Conservation (phyloP, 2,888 invertebrate species). For the Oegoconia quadripuncta region DNA sequence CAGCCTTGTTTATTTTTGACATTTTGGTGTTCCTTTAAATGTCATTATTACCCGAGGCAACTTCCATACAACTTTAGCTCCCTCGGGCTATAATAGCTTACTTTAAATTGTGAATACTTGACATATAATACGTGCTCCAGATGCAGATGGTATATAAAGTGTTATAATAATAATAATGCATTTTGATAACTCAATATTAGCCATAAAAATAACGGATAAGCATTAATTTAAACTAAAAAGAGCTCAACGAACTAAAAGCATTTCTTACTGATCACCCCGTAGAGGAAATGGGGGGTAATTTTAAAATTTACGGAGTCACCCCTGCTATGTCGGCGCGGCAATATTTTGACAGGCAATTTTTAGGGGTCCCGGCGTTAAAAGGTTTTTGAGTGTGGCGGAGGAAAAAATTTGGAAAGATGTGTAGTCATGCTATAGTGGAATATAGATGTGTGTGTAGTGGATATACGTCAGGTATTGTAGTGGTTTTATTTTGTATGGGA, state of each 20-base stretch:
- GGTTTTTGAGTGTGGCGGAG: constrained; percentile 34
- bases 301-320: constrained; percentile 37
- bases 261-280: constrained; percentile 44
- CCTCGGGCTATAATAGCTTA: too few relatives aligned
- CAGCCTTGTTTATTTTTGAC: too few relatives aligned
- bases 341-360: constrained; percentile 36
- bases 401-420: constrained; percentile 1
- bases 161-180: constrained; percentile 4
- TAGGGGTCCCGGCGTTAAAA: constrained; percentile 36
- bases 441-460: neutral
- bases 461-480: too few relatives aligned
- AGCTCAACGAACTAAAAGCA: constrained; percentile 15
- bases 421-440: constrained; percentile 1
- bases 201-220: constrained; percentile 34
- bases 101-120: too few relatives aligned
- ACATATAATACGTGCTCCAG: too few relatives aligned
- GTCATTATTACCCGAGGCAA: too few relatives aligned
- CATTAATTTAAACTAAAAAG: constrained; percentile 38
- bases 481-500: too few relatives aligned
- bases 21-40: too few relatives aligned
- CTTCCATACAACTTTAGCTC: too few relatives aligned
- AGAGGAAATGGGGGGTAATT: constrained; percentile 40
- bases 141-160: too few relatives aligned
- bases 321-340: constrained; percentile 31
- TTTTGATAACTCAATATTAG: constrained; percentile 28